phyloP scores from a whole-genome alignment of 2,113 vertebrate genomes.

The Ornithorhynchus anatinus region DNA sequence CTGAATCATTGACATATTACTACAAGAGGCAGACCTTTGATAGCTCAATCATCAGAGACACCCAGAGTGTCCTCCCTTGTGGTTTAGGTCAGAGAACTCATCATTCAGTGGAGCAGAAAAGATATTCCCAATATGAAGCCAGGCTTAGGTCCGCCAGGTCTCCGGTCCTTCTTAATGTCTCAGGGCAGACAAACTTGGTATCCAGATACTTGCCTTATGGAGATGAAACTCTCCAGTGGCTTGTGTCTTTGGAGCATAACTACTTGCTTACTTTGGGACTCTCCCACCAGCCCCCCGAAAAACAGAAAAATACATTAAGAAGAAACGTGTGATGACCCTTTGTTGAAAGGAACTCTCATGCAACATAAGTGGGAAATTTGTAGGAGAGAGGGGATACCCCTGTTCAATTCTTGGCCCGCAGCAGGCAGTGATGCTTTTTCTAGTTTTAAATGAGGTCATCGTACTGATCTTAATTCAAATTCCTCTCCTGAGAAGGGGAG shows the following conservation, averaged over 20 bases:
- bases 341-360: slow-evolving; percentile 6
- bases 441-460: slow-evolving; percentile 27
- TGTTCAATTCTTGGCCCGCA: slow-evolving; percentile 21
- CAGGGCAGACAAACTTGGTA: not conserved
- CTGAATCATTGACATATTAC: no score
- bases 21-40: no score
- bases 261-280: slow-evolving; percentile 16
- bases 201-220: not conserved
- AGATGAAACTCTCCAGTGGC: not conserved
- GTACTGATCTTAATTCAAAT: slow-evolving; percentile 13
- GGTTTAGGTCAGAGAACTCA: no score
- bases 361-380: slow-evolving; percentile 8
- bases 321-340: not conserved
- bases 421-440: slow-evolving; percentile 21
- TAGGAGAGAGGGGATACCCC: slow-evolving; percentile 4
- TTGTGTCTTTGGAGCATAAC: not conserved
- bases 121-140: not conserved
- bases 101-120: not conserved
- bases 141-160: no score
- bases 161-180: no score
- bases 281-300: not conserved
- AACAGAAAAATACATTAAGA: slow-evolving; percentile 6
- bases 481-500: slow-evolving; percentile 8
- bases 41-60: no score
- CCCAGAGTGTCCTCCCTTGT: no score